Evolutionary conservation across 2,888 invertebrate genomes (phyloP).

Genomic region (Ornithoptera alexandrae): DNA sequence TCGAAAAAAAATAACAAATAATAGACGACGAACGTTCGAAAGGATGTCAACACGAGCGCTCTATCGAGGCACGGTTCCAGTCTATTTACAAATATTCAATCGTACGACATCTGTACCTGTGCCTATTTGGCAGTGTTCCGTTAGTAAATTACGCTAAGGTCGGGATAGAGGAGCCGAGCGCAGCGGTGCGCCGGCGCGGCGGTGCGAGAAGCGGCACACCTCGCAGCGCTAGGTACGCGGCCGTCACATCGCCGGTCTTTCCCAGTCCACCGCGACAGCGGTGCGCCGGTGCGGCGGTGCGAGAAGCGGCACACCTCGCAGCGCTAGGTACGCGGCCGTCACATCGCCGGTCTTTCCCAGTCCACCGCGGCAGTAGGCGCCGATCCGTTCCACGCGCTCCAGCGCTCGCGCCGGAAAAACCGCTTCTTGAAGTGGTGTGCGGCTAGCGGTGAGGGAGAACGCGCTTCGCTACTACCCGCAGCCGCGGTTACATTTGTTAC

Average conservation of each 20-base stretch:
- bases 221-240: constrained; percentile 42
- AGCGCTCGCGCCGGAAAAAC: constrained; percentile 87
- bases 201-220: constrained; percentile 35
- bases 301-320: constrained; percentile 32
- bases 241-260: constrained; percentile 75
- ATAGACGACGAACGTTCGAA: constrained; percentile 51
- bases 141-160: constrained; percentile 35
- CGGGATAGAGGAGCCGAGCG: background rate
- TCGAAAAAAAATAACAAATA: constrained; percentile 69
- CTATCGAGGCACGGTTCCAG: constrained; percentile 11
- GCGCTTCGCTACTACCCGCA: constrained; percentile 59
- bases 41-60: constrained; percentile 25
- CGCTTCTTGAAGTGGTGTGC: constrained; percentile 89
- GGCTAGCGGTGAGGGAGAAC: constrained; percentile 62
- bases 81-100: constrained; percentile 23
- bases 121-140: constrained; percentile 36
- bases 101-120: constrained; percentile 20
- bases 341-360: constrained; percentile 76
- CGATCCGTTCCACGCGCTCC: constrained; percentile 77
- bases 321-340: constrained; percentile 54
- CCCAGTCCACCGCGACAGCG: constrained; percentile 67
- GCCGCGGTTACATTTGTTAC: constrained; percentile 39
- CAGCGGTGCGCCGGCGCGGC: constrained; percentile 5
- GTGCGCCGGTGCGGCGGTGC: constrained; percentile 41
- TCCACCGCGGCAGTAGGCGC: constrained; percentile 65